Conservation (phyloP, 2,797 vertebrate species). For the Malacoctenus gilli region DNA sequence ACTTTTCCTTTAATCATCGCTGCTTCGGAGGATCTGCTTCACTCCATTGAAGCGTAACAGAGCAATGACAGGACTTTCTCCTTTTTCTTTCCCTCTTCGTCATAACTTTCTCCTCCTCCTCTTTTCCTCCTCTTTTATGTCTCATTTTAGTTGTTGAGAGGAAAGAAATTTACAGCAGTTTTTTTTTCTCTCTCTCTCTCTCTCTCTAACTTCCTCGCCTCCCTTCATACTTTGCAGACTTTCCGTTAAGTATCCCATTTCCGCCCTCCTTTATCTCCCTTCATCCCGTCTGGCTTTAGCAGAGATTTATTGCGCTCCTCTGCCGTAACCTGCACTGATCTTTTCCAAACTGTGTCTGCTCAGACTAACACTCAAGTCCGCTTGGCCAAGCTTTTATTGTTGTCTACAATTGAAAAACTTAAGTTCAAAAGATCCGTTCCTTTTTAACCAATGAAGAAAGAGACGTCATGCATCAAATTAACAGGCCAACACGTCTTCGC, state of each 20-base stretch:
- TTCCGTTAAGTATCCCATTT: no score
- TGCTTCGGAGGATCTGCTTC: constrained; percentile 35
- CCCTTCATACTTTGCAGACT: no score
- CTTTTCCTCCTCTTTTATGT: constrained; percentile 9
- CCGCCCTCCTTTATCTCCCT: constrained; percentile 34
- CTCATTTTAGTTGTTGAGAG: constrained; percentile 28
- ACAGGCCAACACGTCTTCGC: no score
- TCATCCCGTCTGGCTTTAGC: constrained; percentile 45
- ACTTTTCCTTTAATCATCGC: constrained; percentile 54
- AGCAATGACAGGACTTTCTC: constrained; percentile 42
- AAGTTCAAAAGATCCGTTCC: no score
- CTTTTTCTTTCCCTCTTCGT: constrained; percentile 36
- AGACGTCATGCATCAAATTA: no score
- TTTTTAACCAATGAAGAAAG: no score
- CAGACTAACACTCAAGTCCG: no score
- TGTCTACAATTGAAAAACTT: no score
- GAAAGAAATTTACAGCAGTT: constrained; percentile 13
- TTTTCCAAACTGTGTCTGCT: constrained; percentile 9
- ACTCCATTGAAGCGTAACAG: constrained; percentile 53
- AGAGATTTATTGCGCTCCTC: constrained; percentile 22
- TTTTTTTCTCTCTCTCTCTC: constrained; percentile 18
- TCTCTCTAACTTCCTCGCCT: no score
- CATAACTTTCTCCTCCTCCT: constrained; percentile 45
- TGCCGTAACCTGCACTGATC: constrained; percentile 8
- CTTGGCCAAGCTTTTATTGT: no score